Base-by-base conservation (phyloP, 35 echinoderm and acorn worm genomes). In the Acanthaster planci region DNA sequence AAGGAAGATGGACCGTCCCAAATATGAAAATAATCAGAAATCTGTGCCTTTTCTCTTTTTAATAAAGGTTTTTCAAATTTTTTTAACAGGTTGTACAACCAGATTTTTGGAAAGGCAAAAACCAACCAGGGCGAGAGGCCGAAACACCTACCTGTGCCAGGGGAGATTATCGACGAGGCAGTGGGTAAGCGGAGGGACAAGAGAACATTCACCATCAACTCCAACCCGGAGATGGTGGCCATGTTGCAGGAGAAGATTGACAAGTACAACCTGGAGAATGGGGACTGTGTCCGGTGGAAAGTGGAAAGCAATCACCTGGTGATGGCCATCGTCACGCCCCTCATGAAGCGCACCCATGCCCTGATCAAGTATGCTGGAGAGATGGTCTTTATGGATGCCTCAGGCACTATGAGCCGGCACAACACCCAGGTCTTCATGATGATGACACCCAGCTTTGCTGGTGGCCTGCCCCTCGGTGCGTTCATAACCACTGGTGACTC, bases 321-420 rank as follows among this genome's bases (percentile, higher is more conserved):
- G 8, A 51, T 85, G 17, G 84, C 84, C 0, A 68, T 85, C 40
- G 38, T 55, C 42, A 85, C 84, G n/a, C 84, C 84, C 15, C 60
- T 85, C 0, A 85, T 85, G 84, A 85, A 85, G 84, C 57, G 84
- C 3, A 32, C 42, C 57, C 84, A 85, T 26, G 35, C 37, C 8
- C 37, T 37, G 9, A 10, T 85, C 0, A 85, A 51, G 42, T 60
- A 85, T 85, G 26, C 84, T 7, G 57, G 58, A 12, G 58, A 85
- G 60, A 67, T 85, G 34, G 84, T 85, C 84, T 85, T 85, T 21
- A 85, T 85, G 67, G 84, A 85, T 51, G 84, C 84, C 8, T 85
- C 84, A 3, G 57, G 56, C 32, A 85, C 44, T 37, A 85, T 85
- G 32, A 60, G 60, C 42, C 36, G 38, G 37, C 40, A 85, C 31